Evolutionary conservation across 2,888 invertebrate genomes (phyloP).

Genomic region (Ophion slaviceki): DNA sequence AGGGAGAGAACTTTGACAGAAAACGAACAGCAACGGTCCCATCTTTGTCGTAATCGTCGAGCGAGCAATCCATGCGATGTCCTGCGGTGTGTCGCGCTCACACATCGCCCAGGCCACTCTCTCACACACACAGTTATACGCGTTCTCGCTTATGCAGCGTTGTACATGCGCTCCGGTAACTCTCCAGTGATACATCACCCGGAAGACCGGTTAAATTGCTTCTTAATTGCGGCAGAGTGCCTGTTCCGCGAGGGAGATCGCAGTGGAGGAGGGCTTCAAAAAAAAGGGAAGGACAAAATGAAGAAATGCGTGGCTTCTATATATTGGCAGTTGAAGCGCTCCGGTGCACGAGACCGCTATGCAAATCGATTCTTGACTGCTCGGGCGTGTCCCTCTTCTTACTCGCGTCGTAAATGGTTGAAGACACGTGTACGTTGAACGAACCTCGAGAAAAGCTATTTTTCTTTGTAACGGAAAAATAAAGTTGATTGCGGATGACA

Average conservation of each 20-base stretch:
- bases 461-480: background rate
- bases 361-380: conserved; percentile 68
- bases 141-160: background rate
- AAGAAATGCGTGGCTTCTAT: conserved; percentile 29
- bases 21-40: conserved; percentile 10
- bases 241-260: conserved; percentile 5
- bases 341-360: conserved; percentile 62
- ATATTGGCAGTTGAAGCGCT: conserved; percentile 25
- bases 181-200: conserved; percentile 59
- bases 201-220: conserved; percentile 68
- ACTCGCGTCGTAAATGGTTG: background rate
- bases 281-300: conserved; percentile 56
- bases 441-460: background rate
- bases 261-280: background rate
- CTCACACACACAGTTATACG: background rate
- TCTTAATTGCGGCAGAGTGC: conserved; percentile 66
- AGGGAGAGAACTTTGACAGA: background rate
- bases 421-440: conserved; percentile 3
- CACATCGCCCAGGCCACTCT: conserved; percentile 23
- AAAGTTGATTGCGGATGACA: background rate
- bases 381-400: conserved; percentile 46
- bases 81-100: conserved; percentile 7
- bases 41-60: conserved; percentile 37
- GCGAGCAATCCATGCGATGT: conserved; percentile 32
- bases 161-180: conserved; percentile 61